Evolutionary conservation across 1,140 invertebrate genomes (phyloP).

Genomic region (Drosophila serrata): DNA sequence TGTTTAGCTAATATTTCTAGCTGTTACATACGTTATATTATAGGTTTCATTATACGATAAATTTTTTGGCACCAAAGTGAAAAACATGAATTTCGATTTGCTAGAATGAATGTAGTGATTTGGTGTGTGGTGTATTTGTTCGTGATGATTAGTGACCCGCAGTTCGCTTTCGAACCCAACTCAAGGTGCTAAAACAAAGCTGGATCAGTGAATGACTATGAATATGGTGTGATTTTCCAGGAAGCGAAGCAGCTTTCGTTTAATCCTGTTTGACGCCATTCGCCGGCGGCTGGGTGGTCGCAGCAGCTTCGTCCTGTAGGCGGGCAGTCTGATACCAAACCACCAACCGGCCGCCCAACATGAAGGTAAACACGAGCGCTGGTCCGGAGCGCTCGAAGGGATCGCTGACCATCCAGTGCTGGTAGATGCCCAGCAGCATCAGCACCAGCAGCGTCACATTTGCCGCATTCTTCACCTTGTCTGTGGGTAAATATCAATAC

Average conservation of each 20-base stretch:
- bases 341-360: conserved; percentile 96
- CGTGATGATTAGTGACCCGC: conserved; percentile 17
- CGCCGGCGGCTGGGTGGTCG: conserved; percentile 86
- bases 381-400: conserved; percentile 97
- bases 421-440: conserved; percentile 96
- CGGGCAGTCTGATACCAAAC: conserved; percentile 88
- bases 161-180: conserved; percentile 49
- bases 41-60: conserved; percentile 47
- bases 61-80: conserved; percentile 75
- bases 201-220: conserved; percentile 59
- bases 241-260: conserved; percentile 2
- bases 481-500: conserved; percentile 86
- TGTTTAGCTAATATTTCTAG: conserved; percentile 50
- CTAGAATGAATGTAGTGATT: conserved; percentile 49
- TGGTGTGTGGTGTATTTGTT: background rate
- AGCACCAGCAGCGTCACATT: conserved; percentile 93
- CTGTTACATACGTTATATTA: conserved; percentile 48
- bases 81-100: conserved; percentile 64
- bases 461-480: conserved; percentile 94
- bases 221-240: conserved; percentile 27
- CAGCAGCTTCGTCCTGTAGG: conserved; percentile 86
- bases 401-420: conserved; percentile 96
- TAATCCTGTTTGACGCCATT: conserved; percentile 89
- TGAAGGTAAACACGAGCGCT: conserved; percentile 97
- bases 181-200: conserved; percentile 76